Evolutionary conservation across 2,113 vertebrate species (phyloP), one percentile per base, ranked within the genome.

Genomic region (Dipodomys merriami): DNA sequence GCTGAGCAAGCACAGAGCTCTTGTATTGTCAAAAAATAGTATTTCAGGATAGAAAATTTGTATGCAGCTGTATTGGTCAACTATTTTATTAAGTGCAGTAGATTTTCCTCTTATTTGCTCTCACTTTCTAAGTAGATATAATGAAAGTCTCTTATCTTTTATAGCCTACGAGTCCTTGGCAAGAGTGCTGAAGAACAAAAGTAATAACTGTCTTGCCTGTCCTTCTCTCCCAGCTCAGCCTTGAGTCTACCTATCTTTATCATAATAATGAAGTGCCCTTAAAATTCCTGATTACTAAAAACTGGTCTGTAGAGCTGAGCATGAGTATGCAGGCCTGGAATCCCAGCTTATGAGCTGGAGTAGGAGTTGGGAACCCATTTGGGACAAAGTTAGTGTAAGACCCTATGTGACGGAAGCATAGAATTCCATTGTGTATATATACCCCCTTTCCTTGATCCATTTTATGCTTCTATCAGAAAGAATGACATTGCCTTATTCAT

Each of bases 1-100:
- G 53, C 53, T 57, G 15, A 57, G 53, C 53, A 57, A 57, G 53
- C 53, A 57, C 53, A 57, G 15, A 57, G 4, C 12, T 49, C 53
- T 13, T 18, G 16, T 57, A 57, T 18, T 57, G 53, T 57, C 2
- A 57, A 57, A 25, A 88, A 57, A 25, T 76, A 60, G 46, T 91
- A 83, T 89, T 95, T 91, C 15, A 35, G 88, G 35, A 22, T 53
- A 83, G 20, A 27, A 86, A 20, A 44, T 83, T 79, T 72, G 13
- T 68, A 30, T 67, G 44, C 12, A 94, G 15, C 4, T 11, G 49
- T 13, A 87, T 44, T 76, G 53, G 23, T 62, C 11, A 25, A 30
- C 10, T 44, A 44, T 91, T 53, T 77, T 67, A 53, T 85, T 79
- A 86, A 44, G 68, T 72, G 39, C 46, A 77, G 11, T 39, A 77